phyloP scores from a whole-genome alignment of 2,797 vertebrate species.

The Myotis vivesi region DNA sequence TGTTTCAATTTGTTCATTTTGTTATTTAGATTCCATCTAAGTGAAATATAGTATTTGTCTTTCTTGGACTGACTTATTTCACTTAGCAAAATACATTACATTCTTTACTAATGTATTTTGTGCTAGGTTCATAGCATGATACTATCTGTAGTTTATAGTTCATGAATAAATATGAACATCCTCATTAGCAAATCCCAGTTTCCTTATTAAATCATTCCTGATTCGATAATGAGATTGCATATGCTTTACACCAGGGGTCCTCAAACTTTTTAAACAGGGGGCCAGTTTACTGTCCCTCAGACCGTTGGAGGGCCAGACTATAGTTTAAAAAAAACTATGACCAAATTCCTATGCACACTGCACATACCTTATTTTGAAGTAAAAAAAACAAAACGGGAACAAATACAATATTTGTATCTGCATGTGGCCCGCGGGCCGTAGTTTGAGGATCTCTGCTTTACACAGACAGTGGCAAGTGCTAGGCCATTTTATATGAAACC shows the following conservation, averaged over 20 bases:
- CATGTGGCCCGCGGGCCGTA: too few species aligned
- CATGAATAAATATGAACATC: neutral
- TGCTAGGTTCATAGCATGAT: neutral
- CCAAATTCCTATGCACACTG: too few species aligned
- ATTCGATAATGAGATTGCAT: neutral
- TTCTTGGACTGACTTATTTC: neutral
- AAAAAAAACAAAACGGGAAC: too few species aligned
- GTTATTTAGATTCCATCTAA: neutral
- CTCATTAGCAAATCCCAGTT: neutral
- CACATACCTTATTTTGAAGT: too few species aligned
- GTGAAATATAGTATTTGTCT: neutral
- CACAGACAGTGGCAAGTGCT: neutral
- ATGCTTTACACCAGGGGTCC: too few species aligned
- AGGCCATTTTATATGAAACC: neutral
- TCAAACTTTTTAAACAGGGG: too few species aligned
- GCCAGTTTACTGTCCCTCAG: too few species aligned
- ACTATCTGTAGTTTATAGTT: neutral
- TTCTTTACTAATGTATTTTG: neutral
- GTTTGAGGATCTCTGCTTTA: neutral
- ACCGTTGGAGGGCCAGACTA: too few species aligned
- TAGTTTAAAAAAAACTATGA: too few species aligned
- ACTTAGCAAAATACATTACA: neutral
- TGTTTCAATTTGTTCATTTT: neutral
- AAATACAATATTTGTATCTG: too few species aligned
- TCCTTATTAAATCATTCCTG: neutral